Evolutionary conservation across 2,888 invertebrate species (phyloP), one percentile per base, ranked within the genome.

Genomic region (Ornithoptera alexandrae): DNA sequence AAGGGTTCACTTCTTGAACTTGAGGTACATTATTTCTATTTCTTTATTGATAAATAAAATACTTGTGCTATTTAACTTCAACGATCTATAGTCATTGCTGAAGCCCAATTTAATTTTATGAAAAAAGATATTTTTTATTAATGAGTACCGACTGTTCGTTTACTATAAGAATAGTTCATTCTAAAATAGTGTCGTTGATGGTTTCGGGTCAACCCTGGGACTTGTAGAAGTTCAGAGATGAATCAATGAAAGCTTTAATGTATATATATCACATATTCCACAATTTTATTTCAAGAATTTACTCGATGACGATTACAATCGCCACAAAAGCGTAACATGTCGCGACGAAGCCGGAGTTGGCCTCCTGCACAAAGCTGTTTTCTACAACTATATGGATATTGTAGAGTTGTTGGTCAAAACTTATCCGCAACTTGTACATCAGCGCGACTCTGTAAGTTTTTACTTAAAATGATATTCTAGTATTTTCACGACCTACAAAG

Each of bases 321-420:
- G 88, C 0, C 85, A 85, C 71, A 91, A 89, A 79, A 84, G 81
- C 68, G 85, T 87, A 62, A 79, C 79, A 78, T 95, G 96, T 64
- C 95, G 94, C 76, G 96, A 96, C 82, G 93, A 94, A 65, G 93
- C 94, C 0, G 96, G 96, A 0, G 94, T 94, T 17, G 95, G 96
- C 0, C 88, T 97, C 57, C 89, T 97, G 39, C 97, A 97, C 85
- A 97, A 97, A 78, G 97, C 97, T 0, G 94, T 97, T 18, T 96
- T 95, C 82, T 94, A 95, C 82, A 96, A 95, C 82, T 94, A 95
- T 78, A 94, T 93, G 76, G 95, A 96, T 73, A 95, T 97, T 71
- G 94, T 95, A 18, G 93, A 94, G 73, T 97, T 95, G 93, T 93
- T 97, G 1, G 93, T 95, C 2, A 89, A 92, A n/a, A 93, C 94